phyloP scores from a whole-genome alignment of 2,888 invertebrate species.

The Napeogenes inachia region DNA sequence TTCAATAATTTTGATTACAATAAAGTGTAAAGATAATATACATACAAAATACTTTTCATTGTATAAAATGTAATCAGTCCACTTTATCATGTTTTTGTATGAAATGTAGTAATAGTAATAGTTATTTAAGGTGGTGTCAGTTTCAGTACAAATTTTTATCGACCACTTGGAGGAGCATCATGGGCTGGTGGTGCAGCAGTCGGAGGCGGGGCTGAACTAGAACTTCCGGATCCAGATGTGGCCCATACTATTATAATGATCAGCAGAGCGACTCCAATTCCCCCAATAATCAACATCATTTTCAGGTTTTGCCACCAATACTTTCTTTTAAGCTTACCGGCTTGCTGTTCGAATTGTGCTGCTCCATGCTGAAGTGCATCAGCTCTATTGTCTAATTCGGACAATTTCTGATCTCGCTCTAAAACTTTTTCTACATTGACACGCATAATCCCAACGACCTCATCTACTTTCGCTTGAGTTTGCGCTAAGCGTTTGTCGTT shows the following conservation, averaged over 20 bases:
- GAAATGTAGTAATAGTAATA: slow-evolving; percentile 20
- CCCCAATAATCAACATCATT: slow-evolving; percentile 95
- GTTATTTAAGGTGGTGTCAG: slow-evolving; percentile 17
- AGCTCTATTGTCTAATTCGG: slow-evolving; percentile 95
- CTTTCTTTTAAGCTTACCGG: slow-evolving; percentile 96
- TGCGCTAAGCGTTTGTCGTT: slow-evolving; percentile 73
- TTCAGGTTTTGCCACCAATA: slow-evolving; percentile 99
- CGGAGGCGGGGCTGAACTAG: slow-evolving; percentile 32
- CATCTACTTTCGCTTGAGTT: slow-evolving; percentile 74
- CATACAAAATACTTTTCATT: slow-evolving; percentile 33
- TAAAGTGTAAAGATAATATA: slow-evolving; percentile 25
- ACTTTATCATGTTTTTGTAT: slow-evolving; percentile 20
- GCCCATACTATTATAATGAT: slow-evolving; percentile 87
- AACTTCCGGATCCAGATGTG: slow-evolving; percentile 49
- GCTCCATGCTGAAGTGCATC: slow-evolving; percentile 96
- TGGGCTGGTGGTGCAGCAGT: slow-evolving; percentile 22
- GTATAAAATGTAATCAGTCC: slow-evolving; percentile 28
- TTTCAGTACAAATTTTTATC: slow-evolving; percentile 32
- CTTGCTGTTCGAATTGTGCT: slow-evolving; percentile 97
- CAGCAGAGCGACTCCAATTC: slow-evolving; percentile 87
- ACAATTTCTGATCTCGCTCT: slow-evolving; percentile 96
- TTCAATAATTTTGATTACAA: slow-evolving; percentile 24
- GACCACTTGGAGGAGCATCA: slow-evolving; percentile 42
- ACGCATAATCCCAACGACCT: slow-evolving; percentile 96
- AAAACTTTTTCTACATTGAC: slow-evolving; percentile 97